Base-by-base conservation (phyloP, 2,888 invertebrate genomes). In the Papilio demoleus region DNA sequence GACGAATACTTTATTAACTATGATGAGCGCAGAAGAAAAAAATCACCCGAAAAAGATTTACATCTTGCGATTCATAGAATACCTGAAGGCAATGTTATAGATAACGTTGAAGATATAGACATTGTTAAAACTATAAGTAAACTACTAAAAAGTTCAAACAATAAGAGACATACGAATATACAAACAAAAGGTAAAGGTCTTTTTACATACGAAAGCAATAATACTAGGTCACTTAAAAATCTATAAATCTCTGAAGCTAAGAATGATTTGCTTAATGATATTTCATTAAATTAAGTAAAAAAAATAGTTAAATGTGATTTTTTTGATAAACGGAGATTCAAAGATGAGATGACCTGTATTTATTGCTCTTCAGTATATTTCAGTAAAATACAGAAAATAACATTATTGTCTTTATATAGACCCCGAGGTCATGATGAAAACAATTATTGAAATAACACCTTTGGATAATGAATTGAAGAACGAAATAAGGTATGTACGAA, bases 41-140 rank as follows among this genome's bases (percentile, higher is more conserved):
- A 62, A 45, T 53, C 24, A 31, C 34, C 12, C 4, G 24, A 79
- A 27, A 79, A 82, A 1, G 80, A 85, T 6, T 56, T 87, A n/a
- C 86, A 88, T 74, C 53, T 84, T n/a, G 82, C 84, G 0, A 81
- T 89, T 77, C 88, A 88, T 45, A 86, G 88, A 65, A 79, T 87
- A 14, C 70, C 90, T 0, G 69, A 87, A 0, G 82, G 86, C 78
- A 88, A 87, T 4, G 82, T 88, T 0, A 76, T 84, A 6, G 81
- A 80, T 0, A 86, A 88, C 65, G 82, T 82, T 81, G 85, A 90
- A 66, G 69, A 87, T 9, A 82, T 80, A 58, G 82, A 86, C 2
- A 82, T 89, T 0, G 74, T 73, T 56, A 75, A 71, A 45, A 73
- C 72, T 65, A 58, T 76, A 17, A 75, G 75, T 50, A 12, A 58